Conservation (phyloP, 2,797 vertebrate genomes). For the Crenichthys baileyi region DNA sequence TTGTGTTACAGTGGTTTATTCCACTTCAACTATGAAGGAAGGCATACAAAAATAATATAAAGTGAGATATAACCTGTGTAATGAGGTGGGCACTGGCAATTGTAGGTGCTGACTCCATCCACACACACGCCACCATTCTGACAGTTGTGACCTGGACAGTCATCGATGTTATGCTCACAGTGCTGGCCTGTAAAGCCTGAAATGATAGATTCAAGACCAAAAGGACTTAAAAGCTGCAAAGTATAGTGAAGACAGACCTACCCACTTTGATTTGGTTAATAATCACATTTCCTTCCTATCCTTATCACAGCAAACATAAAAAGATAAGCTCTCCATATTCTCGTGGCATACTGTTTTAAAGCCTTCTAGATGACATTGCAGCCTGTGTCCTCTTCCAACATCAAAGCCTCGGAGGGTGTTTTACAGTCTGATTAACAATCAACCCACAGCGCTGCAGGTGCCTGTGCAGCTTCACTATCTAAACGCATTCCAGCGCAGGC, state of each 20-base stretch:
- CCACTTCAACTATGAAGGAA: neutral
- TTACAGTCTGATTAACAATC: constrained; percentile 72
- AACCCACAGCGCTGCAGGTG: constrained; percentile 55
- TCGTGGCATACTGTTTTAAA: constrained; percentile 51
- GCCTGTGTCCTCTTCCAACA: constrained; percentile 42
- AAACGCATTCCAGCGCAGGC: constrained; percentile 57
- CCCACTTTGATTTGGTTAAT: constrained; percentile 39
- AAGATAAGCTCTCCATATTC: constrained; percentile 43
- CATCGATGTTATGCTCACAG: constrained; percentile 94
- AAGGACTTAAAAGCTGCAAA: neutral
- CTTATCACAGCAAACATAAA: constrained; percentile 19
- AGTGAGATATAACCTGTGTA: constrained; percentile 85
- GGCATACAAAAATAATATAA: neutral
- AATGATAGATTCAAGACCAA: constrained; percentile 1
- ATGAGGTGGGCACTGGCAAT: constrained; percentile 91
- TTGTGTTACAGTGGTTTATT: neutral
- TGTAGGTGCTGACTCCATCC: constrained; percentile 96
- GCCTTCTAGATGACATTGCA: constrained; percentile 22
- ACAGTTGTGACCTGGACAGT: constrained; percentile 91
- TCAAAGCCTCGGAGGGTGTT: constrained; percentile 62
- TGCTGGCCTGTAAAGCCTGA: constrained; percentile 90
- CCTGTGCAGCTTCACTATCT: constrained; percentile 42
- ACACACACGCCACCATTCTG: constrained; percentile 92
- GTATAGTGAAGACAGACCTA: constrained; percentile 4
- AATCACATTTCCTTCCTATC: constrained; percentile 36